phyloP scores from a whole-genome alignment of 2,797 vertebrate genomes.

The Gastrophryne carolinensis region DNA sequence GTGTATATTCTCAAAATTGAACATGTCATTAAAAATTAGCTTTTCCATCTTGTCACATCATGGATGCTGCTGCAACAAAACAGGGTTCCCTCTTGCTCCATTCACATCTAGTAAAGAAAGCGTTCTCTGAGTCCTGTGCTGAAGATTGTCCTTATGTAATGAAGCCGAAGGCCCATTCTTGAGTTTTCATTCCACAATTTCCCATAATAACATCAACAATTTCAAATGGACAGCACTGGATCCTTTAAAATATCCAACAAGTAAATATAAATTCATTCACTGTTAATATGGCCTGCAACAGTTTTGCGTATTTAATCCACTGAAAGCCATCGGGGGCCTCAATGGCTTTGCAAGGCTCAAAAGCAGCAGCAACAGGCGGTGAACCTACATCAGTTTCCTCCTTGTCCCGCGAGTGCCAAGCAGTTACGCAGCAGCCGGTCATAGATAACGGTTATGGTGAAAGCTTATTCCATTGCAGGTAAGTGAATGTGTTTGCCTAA shows the following conservation, averaged over 20 bases:
- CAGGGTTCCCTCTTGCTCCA: neutral
- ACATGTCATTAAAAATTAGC: neutral
- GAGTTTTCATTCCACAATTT: neutral
- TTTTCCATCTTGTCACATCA: neutral
- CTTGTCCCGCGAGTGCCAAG: constrained; percentile 4
- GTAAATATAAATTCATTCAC: constrained; percentile 23
- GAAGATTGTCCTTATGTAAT: neutral
- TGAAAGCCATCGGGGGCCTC: neutral
- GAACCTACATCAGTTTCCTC: neutral
- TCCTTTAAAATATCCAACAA: constrained; percentile 4
- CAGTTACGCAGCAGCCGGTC: constrained; percentile 13
- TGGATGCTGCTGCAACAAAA: neutral
- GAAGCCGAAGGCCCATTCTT: neutral
- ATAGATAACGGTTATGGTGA: constrained; percentile 8
- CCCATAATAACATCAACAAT: constrained; percentile 9
- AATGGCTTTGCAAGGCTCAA: neutral
- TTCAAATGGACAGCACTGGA: neutral
- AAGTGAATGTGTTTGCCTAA: constrained; percentile 7
- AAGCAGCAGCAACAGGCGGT: constrained; percentile 27
- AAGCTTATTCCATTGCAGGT: constrained; percentile 36
- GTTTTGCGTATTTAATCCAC: neutral
- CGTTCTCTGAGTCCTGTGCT: neutral
- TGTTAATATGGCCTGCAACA: constrained; percentile 1
- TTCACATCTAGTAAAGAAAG: neutral
- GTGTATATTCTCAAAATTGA: constrained; percentile 15